Evolutionary conservation across 2,888 invertebrate species (phyloP).

Genomic region (Eupithecia subfuscata): DNA sequence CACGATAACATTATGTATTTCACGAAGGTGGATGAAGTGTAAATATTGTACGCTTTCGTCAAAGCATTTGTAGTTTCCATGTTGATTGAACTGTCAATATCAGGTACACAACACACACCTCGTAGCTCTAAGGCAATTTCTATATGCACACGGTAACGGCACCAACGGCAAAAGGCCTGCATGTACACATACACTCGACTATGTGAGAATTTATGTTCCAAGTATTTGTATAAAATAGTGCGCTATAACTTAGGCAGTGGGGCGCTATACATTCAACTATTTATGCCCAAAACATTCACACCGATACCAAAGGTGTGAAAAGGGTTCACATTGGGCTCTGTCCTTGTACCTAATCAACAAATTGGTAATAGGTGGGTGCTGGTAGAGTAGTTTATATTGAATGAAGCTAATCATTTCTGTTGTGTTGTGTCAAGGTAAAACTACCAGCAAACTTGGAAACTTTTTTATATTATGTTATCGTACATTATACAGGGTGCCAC

Average conservation of each 20-base stretch:
- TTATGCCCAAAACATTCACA: conserved; percentile 35
- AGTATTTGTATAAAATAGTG: not conserved
- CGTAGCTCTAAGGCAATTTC: not conserved
- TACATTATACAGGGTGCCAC: not conserved
- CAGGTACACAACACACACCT: conserved; percentile 12
- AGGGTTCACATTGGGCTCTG: conserved; percentile 45
- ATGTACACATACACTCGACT: not conserved
- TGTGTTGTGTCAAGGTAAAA: not conserved
- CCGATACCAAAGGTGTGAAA: conserved; percentile 39
- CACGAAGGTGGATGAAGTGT: conserved; percentile 17
- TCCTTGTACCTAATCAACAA: conserved; percentile 36
- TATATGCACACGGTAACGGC: not conserved
- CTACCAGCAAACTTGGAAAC: not conserved
- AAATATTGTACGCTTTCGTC: conserved; percentile 38
- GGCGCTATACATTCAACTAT: conserved; percentile 28
- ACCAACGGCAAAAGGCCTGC: too few relatives aligned
- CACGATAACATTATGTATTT: not conserved
- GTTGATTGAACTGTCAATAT: conserved; percentile 31
- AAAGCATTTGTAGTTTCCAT: conserved; percentile 31
- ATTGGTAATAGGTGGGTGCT: conserved; percentile 29
- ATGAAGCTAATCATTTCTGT: conserved; percentile 4
- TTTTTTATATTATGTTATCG: not conserved
- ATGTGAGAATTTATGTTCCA: not conserved
- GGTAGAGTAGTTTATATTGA: conserved; percentile 1
- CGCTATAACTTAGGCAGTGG: not conserved